A percentile compares a stretch with the other conserved stretches of the same genome.
Evolutionary conservation across 2,797 vertebrate species (phyloP).

Genomic region (Crenuchus spilurus): DNA sequence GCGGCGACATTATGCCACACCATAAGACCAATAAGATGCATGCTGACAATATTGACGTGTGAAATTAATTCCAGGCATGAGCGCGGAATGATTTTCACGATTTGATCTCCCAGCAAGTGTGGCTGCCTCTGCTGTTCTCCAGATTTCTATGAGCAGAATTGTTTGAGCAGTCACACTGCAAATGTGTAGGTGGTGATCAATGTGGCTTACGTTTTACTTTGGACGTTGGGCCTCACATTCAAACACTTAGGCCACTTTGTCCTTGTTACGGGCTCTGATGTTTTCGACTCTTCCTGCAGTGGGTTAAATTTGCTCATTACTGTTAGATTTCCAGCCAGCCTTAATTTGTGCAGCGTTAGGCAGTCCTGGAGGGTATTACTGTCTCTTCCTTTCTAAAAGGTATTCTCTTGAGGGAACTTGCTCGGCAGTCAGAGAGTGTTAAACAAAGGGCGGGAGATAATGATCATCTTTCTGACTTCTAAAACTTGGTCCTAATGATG

Average conservation of each 20-base stretch:
- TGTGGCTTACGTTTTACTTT: constrained; percentile 28
- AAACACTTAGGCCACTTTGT: constrained; percentile 28
- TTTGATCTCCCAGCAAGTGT: constrained; percentile 32
- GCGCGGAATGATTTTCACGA: constrained; percentile 48
- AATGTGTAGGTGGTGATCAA: constrained; percentile 6
- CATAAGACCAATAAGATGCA: constrained; percentile 33
- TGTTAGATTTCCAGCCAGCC: constrained; percentile 27
- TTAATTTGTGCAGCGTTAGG: constrained; percentile 41
- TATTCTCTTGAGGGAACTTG: constrained; percentile 44
- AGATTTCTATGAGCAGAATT: background rate
- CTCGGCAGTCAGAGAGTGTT: constrained; percentile 40
- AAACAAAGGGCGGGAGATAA: constrained; percentile 50
- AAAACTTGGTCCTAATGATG: constrained; percentile 47
- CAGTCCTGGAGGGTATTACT: constrained; percentile 28
- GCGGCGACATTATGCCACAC: constrained; percentile 47
- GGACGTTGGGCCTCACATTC: constrained; percentile 28
- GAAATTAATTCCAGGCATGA: constrained; percentile 52
- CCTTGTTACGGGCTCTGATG: constrained; percentile 31
- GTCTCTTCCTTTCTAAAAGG: constrained; percentile 41
- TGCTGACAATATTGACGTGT: constrained; percentile 48
- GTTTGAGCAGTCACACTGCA: background rate
- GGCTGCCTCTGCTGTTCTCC: constrained; percentile 6
- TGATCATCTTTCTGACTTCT: constrained; percentile 44
- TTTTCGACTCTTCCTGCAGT: constrained; percentile 29
- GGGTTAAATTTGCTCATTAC: constrained; percentile 51